Evolutionary conservation across 2,888 invertebrate species (phyloP), one percentile per base, ranked within the genome.

Genomic region (Caenorhabditis japonica): DNA sequence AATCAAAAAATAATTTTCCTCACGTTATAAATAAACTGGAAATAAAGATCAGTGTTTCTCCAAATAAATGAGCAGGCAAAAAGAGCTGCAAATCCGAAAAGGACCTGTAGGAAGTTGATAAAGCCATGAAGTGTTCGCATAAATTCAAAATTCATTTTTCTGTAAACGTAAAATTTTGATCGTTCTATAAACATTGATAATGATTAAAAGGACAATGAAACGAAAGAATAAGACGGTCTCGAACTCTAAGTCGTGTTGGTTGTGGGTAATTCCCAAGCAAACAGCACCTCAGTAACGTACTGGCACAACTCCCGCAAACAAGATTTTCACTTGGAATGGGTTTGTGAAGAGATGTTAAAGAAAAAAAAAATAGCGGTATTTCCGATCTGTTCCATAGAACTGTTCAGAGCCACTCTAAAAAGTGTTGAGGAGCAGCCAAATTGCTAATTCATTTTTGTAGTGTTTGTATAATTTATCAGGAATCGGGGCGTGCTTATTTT

Each of bases 21-120:
- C 39, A 77, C 80, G 27, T 34, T 74, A 39, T 76, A 80, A 33
- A 80, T 75, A 36, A 82, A 82, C 34, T 79, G 79, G 41, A 82
- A 79, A 39, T 76, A 80, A 10, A 77, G 68, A 70, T 82, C 58
- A 43, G 72, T 76, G n/a, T 71, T 72, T 10, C 53, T 56, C 82
- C 82, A 82, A 10, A 82, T 76, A 59, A 82, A 82, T 8, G 80
- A 82, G 38, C 72, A 76, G 7, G 80, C 77, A 39, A 82, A 82
- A 25, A 82, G 58, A n/a, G 80, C 79, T 4, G 75, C 76, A 21
- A 80, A 79, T 27, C 78, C 79, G 21, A 80, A 51, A 4, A 77
- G 56, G 23, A 81, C 78, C 73, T 81, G 81, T 2, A 80, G 25
- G 30, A 81, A 68, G 17, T 79, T 78, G 46, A 81, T 71, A 43